Conservation (phyloP, 2,113 vertebrate species). For the Cebidichthys violaceus region DNA sequence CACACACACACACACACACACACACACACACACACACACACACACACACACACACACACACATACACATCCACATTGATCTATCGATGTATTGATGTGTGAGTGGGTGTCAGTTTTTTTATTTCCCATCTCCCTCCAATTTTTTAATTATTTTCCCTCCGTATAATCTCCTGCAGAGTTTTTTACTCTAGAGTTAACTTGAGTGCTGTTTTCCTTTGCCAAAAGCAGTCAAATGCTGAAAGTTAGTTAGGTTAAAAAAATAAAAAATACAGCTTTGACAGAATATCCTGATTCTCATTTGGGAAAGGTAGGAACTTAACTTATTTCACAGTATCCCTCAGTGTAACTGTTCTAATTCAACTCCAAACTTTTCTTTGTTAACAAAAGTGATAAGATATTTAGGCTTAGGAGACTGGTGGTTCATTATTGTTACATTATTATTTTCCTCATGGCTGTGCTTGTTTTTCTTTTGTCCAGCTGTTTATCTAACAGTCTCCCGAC, state of each 20-base stretch:
- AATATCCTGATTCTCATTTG: constrained; percentile 74
- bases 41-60: constrained; percentile 47
- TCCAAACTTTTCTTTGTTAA: constrained; percentile 66
- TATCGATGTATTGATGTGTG: constrained; percentile 82
- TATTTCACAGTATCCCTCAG: constrained; percentile 65
- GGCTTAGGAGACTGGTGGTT: constrained; percentile 45
- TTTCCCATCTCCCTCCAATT: constrained; percentile 67
- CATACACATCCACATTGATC: constrained; percentile 70
- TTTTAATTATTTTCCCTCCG: constrained; percentile 73
- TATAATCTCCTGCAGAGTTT: constrained; percentile 78
- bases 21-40: constrained; percentile 38
- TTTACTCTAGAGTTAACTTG: constrained; percentile 69
- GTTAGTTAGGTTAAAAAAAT: constrained; percentile 66
- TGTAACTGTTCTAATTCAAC: constrained; percentile 62
- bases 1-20: constrained; percentile 43
- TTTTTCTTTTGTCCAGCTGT: constrained; percentile 50
- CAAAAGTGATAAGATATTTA: constrained; percentile 59
- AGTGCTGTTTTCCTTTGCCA: constrained; percentile 74
- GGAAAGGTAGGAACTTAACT: constrained; percentile 66
- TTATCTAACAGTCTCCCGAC: constrained; percentile 36
- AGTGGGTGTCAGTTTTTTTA: constrained; percentile 72
- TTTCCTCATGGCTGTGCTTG: constrained; percentile 41
- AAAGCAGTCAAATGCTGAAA: constrained; percentile 73
- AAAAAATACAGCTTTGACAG: constrained; percentile 68
- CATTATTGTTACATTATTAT: constrained; percentile 54